Evolutionary conservation across 2,113 vertebrate species (phyloP), one percentile per base, ranked within the genome.

Genomic region (Nerophis ophidion): DNA sequence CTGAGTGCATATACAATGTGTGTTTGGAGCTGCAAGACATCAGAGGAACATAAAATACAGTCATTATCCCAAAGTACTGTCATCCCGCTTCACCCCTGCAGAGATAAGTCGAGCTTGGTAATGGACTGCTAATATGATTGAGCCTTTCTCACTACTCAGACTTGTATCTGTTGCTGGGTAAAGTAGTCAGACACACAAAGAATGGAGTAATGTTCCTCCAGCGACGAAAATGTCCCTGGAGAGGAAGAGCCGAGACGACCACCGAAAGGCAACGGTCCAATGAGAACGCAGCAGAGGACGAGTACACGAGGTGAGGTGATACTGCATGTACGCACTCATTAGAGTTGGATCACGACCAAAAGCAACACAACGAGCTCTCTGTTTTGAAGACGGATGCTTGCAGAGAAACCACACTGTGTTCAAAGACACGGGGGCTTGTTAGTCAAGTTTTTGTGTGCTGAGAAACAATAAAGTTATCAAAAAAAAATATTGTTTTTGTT

Each of bases 141-240:
- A 53, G 19, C 60, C 69, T 76, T 64, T 79, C 76, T 87, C 84
- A 57, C 55, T 74, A 87, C 83, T 74, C 79, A 54, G 12, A 66
- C 69, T 71, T 51, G 80, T 70, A 84, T 52, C 45, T 79, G 70
- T 79, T 58, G 68, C 69, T 55, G 63, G 75, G 65, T 66, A 64
- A 72, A 60, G 79, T 72, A 79, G 85, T 88, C 76, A 81, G 72
- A 66, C 58, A 42, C 68, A 85, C 79, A 82, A 86, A 86, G 58
- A 19, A 19, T 60, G 68, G 75, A 84, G 76, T 83, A 75, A 76
- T 79, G 80, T 87, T 86, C 76, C 71, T 66, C 48, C 13, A 12
- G 61, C 64, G 64, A 66, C 51, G 70, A 80, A 84, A 75, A 83
- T n/a, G 72, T 84, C 56, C 60, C 62, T 61, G 60, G 66, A 77